Conservation (phyloP, 2,113 vertebrate genomes). For the Trogon surrucura region DNA sequence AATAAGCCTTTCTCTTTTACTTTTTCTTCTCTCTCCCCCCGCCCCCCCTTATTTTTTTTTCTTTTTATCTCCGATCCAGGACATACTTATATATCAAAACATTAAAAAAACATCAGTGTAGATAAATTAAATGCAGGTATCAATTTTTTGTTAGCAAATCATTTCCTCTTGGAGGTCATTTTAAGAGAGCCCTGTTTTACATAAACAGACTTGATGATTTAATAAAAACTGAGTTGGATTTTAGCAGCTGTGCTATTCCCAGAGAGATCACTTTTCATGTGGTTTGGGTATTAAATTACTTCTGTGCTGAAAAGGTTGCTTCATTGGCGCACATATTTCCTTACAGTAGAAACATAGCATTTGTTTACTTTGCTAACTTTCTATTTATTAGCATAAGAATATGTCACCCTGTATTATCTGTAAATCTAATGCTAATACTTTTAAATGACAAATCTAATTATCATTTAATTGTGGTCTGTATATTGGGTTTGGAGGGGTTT, state of each 20-base stretch:
- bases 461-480: neutral
- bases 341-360: constrained; percentile 74
- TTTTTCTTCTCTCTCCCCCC: neutral
- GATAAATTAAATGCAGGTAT: constrained; percentile 40
- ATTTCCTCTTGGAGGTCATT: constrained; percentile 73
- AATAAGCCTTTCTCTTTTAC: neutral
- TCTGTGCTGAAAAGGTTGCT: constrained; percentile 76
- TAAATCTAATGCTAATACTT: constrained; percentile 59
- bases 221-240: constrained; percentile 76
- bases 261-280: constrained; percentile 79
- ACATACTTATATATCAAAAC: neutral
- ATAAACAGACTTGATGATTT: constrained; percentile 70
- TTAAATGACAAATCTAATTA: constrained; percentile 69
- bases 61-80: neutral
- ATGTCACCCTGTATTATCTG: constrained; percentile 65
- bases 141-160: constrained; percentile 49
- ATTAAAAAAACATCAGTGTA: neutral
- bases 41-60: neutral
- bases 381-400: constrained; percentile 52
- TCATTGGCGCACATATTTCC: constrained; percentile 66
- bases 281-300: constrained; percentile 75
- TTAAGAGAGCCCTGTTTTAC: constrained; percentile 62
- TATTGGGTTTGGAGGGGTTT: neutral
- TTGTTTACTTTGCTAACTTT: constrained; percentile 69
- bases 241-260: constrained; percentile 80